Percentiles rank a stretch among this genome's conserved stretches.
phyloP scores from a whole-genome alignment of 2,113 vertebrate species.

The Eptatretus burgeri region DNA sequence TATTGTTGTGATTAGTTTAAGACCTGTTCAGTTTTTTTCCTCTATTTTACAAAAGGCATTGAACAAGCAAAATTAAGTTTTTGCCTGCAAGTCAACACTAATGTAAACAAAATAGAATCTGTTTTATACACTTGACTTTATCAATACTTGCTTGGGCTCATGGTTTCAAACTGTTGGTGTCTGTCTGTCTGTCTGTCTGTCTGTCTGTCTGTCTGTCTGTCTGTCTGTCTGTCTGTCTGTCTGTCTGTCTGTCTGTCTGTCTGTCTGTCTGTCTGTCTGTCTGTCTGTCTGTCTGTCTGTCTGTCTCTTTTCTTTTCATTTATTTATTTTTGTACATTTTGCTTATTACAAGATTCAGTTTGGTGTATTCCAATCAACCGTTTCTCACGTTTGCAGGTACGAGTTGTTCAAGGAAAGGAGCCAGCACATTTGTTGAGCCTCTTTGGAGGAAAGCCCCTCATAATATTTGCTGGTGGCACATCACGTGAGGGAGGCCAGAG shows the following conservation, averaged over 20 bases:
- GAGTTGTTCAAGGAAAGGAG: slow-evolving; percentile 50
- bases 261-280: slow-evolving; percentile 2
- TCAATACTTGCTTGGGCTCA: too few relatives aligned
- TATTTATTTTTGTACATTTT: too few relatives aligned
- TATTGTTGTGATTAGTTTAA: too few relatives aligned
- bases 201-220: not conserved
- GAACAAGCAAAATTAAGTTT: too few relatives aligned
- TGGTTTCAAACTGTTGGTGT: not conserved
- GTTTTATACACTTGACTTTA: too few relatives aligned
- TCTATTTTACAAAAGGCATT: too few relatives aligned
- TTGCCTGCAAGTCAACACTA: too few relatives aligned
- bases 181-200: not conserved
- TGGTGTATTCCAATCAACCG: too few relatives aligned
- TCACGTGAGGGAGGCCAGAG: too few relatives aligned
- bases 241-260: not conserved
- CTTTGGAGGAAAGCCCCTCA: slow-evolving; percentile 44
- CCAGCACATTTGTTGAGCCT: slow-evolving; percentile 42
- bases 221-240: not conserved
- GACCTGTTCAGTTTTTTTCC: too few relatives aligned
- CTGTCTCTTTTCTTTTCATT: slow-evolving; percentile 1
- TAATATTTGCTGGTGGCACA: slow-evolving; percentile 10
- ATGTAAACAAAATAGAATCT: too few relatives aligned
- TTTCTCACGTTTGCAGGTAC: slow-evolving; percentile 25
- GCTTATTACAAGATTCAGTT: too few relatives aligned
- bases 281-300: not conserved